Conservation (phyloP, 1,140 invertebrate species). For the Hylyphantes graminicola region DNA sequence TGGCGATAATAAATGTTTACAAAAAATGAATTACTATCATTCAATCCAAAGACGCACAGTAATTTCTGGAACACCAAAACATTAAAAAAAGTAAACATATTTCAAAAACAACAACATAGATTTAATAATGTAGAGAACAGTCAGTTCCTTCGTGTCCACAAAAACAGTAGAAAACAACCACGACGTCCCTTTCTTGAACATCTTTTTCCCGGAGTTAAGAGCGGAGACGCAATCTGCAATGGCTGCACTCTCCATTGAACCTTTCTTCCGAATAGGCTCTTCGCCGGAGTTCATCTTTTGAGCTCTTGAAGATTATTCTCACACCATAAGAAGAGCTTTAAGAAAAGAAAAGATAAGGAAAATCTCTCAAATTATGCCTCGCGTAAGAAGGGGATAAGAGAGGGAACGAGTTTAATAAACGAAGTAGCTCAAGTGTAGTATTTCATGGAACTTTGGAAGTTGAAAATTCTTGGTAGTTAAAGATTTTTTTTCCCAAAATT, state of each 20-base stretch:
- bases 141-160: too few species aligned
- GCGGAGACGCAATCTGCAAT: conserved; percentile 43
- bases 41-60: too few species aligned
- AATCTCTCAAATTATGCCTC: conserved; percentile 19
- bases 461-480: neutral
- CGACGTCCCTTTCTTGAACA: too few species aligned
- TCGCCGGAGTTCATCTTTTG: conserved; percentile 34
- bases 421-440: neutral
- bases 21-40: too few species aligned
- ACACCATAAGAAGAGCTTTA: conserved; percentile 25
- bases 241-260: conserved; percentile 44
- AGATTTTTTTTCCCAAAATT: neutral
- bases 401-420: conserved; percentile 9
- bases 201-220: conserved; percentile 13
- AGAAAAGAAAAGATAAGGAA: conserved; percentile 32
- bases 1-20: too few species aligned
- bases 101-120: too few species aligned
- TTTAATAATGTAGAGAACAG: too few species aligned
- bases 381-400: neutral
- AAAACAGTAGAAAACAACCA: too few species aligned
- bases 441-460: neutral
- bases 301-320: conserved; percentile 42
- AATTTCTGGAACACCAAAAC: too few species aligned
- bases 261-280: conserved; percentile 51
- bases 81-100: too few species aligned